Conservation (phyloP, 2,888 invertebrate species). For the Lycophotia porphyrea region DNA sequence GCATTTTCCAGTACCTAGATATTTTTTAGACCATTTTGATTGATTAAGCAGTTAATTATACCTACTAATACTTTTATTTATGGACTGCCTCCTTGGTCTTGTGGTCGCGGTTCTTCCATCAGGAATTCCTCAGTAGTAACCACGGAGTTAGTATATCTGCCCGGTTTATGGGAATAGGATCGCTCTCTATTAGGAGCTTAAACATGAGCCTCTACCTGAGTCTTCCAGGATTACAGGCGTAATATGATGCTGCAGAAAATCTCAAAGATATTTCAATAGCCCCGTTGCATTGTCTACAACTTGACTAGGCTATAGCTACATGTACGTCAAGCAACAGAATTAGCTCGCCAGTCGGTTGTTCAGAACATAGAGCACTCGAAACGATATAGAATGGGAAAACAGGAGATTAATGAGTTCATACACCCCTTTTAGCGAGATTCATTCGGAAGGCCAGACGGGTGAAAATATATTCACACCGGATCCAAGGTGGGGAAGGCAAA, state of each 20-base stretch:
- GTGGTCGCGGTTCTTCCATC: no score
- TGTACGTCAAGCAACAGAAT: constrained; percentile 51
- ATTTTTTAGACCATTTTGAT: not conserved
- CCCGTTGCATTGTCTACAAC: not conserved
- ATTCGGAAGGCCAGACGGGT: constrained; percentile 46
- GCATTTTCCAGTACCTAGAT: not conserved
- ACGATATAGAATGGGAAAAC: constrained; percentile 52
- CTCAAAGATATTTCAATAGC: not conserved
- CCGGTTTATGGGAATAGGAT: not conserved
- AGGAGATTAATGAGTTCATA: constrained; percentile 64
- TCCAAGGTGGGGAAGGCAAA: constrained; percentile 4
- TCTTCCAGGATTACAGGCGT: no score
- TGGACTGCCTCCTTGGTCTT: no score
- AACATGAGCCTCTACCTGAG: no score
- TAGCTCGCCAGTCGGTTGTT: constrained; percentile 39
- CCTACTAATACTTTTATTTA: not conserved
- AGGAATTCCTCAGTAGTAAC: no score
- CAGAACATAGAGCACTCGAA: constrained; percentile 59
- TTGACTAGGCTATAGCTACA: not conserved
- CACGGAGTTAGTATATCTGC: no score
- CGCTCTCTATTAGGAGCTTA: not conserved
- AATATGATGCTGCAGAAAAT: not conserved
- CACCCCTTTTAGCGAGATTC: constrained; percentile 68
- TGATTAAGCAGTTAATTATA: not conserved
- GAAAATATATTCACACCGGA: constrained; percentile 43